These are phyloP conservation scores for Pelecanoides urinatrix DNA, from an alignment of 2,113 vertebrate genomes.

Conservation along the genomic window DNA sequence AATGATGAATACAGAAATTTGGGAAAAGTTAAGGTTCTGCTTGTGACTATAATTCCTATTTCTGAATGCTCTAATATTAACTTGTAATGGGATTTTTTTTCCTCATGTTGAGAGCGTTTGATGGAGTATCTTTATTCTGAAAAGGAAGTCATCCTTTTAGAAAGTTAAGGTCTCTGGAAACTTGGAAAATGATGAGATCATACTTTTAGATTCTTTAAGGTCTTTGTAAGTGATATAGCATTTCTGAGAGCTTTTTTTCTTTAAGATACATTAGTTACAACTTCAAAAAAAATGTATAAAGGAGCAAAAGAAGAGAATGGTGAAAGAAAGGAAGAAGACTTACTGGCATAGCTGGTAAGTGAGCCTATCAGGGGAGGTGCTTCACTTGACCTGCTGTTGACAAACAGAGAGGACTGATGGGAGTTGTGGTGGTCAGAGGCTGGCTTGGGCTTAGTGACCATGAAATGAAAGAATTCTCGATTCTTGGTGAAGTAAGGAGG, in stretches of 20 bases:
- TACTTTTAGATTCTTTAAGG: not conserved
- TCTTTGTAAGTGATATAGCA: not conserved
- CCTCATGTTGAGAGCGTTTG: not conserved
- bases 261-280: not conserved
- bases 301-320: not conserved
- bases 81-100: not conserved
- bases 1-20: not conserved
- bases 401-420: too few relatives aligned
- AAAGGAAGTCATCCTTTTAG: not conserved
- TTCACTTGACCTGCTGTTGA: too few relatives aligned
- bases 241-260: not conserved
- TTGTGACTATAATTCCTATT: not conserved
- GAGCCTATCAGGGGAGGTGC: too few relatives aligned
- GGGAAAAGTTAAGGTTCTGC: not conserved
- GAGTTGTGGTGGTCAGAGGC: too few relatives aligned
- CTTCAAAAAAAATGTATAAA: not conserved
- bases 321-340: not conserved
- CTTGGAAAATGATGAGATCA: not conserved
- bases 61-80: not conserved
- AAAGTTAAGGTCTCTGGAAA: not conserved
- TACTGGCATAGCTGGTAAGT: too few relatives aligned
- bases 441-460: too few relatives aligned
- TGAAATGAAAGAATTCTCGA: too few relatives aligned
- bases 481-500: too few relatives aligned
- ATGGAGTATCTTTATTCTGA: not conserved